phyloP scores from a whole-genome alignment of 2,797 vertebrate species.

The Anomalospiza imberbis region DNA sequence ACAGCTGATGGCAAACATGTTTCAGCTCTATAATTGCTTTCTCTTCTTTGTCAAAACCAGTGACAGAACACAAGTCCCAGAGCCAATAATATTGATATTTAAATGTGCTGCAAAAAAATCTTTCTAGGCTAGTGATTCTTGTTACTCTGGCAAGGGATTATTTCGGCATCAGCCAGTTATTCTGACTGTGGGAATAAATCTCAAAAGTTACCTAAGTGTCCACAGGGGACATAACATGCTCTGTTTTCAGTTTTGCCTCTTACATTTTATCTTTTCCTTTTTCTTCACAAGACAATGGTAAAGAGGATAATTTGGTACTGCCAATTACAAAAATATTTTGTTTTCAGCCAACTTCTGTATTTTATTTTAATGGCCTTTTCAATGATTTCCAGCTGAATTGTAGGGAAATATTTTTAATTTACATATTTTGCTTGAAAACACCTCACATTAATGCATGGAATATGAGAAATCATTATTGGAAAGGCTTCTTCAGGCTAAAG shows the following conservation, averaged over 20 bases:
- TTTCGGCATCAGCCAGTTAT: not conserved
- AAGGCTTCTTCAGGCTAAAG: not conserved
- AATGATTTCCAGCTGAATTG: not conserved
- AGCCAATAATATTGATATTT: not conserved
- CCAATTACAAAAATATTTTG: not conserved
- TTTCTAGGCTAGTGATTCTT: not conserved
- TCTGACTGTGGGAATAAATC: not conserved
- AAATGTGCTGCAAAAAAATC: not conserved
- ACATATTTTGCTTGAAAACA: not conserved
- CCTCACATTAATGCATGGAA: rapidly evolving
- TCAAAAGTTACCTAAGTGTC: not conserved
- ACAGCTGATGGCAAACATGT: not conserved
- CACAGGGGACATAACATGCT: not conserved
- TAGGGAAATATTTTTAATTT: not conserved
- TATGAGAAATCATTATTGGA: not conserved
- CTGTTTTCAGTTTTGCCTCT: not conserved
- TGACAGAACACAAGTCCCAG: not conserved
- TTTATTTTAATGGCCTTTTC: not conserved
- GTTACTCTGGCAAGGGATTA: not conserved
- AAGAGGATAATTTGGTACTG: not conserved
- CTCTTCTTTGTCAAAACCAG: not conserved
- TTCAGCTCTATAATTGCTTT: not conserved
- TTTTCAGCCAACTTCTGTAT: not conserved
- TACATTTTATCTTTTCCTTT: not conserved
- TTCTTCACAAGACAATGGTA: not conserved